Conservation (phyloP, 2,113 vertebrate species). For the Mellivora capensis region DNA sequence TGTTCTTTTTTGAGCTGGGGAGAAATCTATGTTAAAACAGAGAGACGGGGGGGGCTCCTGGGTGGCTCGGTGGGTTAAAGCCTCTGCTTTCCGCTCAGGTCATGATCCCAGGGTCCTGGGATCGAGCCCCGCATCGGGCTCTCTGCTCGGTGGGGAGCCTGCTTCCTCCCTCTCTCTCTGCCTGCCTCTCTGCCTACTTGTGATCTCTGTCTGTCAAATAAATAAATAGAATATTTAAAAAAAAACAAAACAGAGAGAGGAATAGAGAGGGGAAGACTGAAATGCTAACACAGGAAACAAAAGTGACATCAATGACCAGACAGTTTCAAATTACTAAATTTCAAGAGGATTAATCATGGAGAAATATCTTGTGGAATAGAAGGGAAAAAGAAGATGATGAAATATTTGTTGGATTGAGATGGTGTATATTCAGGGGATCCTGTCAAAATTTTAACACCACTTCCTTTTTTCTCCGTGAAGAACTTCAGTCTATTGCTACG, state of each 20-base stretch:
- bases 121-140: too few species aligned
- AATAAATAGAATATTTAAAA: too few species aligned
- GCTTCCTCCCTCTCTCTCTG: too few species aligned
- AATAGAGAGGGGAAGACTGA: neutral
- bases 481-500: neutral
- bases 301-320: neutral
- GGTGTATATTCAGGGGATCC: neutral
- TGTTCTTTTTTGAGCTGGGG: neutral
- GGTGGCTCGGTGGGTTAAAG: too few species aligned
- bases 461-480: neutral
- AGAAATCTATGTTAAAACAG: neutral
- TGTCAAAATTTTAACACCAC: neutral
- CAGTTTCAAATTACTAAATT: neutral
- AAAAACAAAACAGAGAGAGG: neutral
- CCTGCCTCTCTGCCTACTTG: too few species aligned
- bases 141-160: too few species aligned
- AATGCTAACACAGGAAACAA: neutral
- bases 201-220: too few species aligned
- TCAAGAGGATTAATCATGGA: neutral
- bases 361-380: neutral
- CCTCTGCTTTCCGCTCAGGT: too few species aligned
- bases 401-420: neutral
- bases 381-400: neutral
- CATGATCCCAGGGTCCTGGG: too few species aligned
- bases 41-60: too few species aligned